Percentiles rank a stretch among this genome's conserved stretches.
These are phyloP conservation scores for Lepidocyrtoides sp. DNA, from an alignment of 2,888 invertebrate species.

Conservation along the genomic window DNA sequence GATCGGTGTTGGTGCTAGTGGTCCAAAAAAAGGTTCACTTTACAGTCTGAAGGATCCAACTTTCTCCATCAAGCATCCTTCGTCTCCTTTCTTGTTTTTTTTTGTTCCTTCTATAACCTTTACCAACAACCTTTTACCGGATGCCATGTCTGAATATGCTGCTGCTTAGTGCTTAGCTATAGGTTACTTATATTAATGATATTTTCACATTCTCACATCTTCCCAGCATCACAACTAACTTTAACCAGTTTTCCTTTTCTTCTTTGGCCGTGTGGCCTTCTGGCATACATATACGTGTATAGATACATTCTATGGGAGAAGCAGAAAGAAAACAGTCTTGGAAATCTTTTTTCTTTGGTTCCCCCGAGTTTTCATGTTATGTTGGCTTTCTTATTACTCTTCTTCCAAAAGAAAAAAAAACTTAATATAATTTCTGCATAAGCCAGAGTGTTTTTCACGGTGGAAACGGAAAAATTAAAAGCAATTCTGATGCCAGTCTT, in stretches of 20 bases:
- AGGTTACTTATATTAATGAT: neutral
- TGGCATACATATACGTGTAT: neutral
- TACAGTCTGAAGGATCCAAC: neutral
- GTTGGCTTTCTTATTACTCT: neutral
- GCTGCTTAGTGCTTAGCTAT: too few species aligned
- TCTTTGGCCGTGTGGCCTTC: neutral
- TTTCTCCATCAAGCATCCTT: too few species aligned
- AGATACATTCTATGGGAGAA: neutral
- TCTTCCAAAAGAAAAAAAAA: neutral
- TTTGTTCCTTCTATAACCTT: neutral
- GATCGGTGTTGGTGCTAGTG: constrained; percentile 15
- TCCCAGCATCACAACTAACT: neutral
- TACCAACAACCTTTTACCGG: neutral
- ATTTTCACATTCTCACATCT: constrained; percentile 51
- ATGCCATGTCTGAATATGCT: too few species aligned
- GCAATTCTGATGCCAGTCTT: too few species aligned
- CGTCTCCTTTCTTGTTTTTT: neutral
- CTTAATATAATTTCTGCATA: neutral
- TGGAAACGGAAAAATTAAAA: too few species aligned
- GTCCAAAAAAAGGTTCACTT: constrained; percentile 31
- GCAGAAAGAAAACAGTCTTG: neutral
- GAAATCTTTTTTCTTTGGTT: constrained; percentile 4
- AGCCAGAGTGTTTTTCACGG: too few species aligned
- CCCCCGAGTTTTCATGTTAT: constrained; percentile 20
- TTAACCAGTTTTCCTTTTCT: neutral